Evolutionary conservation across 2,797 vertebrate species (phyloP), one percentile per base, ranked within the genome.

Genomic region (Labroides dimidiatus): DNA sequence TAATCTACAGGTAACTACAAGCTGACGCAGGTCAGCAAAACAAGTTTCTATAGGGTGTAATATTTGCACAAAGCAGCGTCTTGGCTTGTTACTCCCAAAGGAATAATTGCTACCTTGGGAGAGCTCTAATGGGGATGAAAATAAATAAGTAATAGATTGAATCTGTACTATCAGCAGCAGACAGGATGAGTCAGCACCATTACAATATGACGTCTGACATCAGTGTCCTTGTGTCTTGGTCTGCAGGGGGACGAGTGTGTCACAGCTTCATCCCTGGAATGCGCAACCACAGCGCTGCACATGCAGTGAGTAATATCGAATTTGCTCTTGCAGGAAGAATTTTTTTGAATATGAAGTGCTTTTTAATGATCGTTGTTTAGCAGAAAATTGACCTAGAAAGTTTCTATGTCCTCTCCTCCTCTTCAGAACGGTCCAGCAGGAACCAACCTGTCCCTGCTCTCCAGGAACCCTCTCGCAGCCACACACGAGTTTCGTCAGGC

Each of bases 401-500:
- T 61, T 4, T 50, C 9, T 0, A 13, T 7, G 15, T 9, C 33
- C 19, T 15, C 27, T 16, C 41, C 30, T 68, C 27, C 20, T 49
- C 20, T 47, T 42, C 65, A 95, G 94, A 95, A 95, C 14, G 93
- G 94, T 61, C 93, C 92, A 36, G 86, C 87, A 10, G 93, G 93
- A 42, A 95, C 94, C 50, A 97, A 96, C 90, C 95, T 96, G 1
- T 94, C 96, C 53, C 84, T 98, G 81, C 94, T 99, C 75, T 96
- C 97, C 85, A 96, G 97, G 92, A 98, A 99, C 85, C 98, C 98
- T 37, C 81, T 99, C 89, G 96, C 95, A 9, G 93, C 94, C 80
- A 97, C 96, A 61, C 97, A 99, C 0, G 88, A 98, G 86, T 99
- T 99, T 90, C 96, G 97, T 77, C 98, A 99, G 91, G 98, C 97